Evolutionary conservation across 2,888 invertebrate species (phyloP).

Genomic region (Maniola hyperantus): DNA sequence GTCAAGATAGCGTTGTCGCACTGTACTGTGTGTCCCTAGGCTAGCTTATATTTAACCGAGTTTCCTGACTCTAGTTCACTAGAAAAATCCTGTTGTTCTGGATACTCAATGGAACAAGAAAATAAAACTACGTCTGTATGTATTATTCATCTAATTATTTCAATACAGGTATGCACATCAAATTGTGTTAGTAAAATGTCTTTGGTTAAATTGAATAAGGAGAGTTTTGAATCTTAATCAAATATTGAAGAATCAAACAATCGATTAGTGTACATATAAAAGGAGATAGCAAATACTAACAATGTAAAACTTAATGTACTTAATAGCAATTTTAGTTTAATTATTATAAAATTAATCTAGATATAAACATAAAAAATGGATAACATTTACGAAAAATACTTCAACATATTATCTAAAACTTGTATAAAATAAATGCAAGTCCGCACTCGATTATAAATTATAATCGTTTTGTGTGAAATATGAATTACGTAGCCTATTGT

Average conservation of each 20-base stretch:
- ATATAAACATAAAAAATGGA: background rate
- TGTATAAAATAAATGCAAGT: too few relatives aligned
- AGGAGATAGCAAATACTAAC: background rate
- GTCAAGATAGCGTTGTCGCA: too few relatives aligned
- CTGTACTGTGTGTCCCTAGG: too few relatives aligned
- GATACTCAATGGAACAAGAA: too few relatives aligned
- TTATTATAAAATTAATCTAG: background rate
- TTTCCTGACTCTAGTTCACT: too few relatives aligned
- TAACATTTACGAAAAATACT: background rate
- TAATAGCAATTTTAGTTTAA: background rate
- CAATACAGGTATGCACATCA: background rate
- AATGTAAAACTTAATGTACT: background rate
- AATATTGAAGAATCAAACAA: background rate
- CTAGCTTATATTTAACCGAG: too few relatives aligned
- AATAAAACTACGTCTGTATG: too few relatives aligned
- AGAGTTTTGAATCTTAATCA: background rate
- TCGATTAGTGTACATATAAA: background rate
- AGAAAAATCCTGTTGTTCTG: too few relatives aligned
- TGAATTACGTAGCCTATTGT: too few relatives aligned
- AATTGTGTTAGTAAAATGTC: conserved; percentile 1
- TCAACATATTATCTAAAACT: background rate
- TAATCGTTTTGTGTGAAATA: too few relatives aligned
- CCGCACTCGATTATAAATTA: too few relatives aligned
- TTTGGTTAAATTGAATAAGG: background rate
- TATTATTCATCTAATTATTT: too few relatives aligned